These are phyloP conservation scores for Idaea aversata DNA, from an alignment of 2,888 invertebrate species.

Conservation along the genomic window DNA sequence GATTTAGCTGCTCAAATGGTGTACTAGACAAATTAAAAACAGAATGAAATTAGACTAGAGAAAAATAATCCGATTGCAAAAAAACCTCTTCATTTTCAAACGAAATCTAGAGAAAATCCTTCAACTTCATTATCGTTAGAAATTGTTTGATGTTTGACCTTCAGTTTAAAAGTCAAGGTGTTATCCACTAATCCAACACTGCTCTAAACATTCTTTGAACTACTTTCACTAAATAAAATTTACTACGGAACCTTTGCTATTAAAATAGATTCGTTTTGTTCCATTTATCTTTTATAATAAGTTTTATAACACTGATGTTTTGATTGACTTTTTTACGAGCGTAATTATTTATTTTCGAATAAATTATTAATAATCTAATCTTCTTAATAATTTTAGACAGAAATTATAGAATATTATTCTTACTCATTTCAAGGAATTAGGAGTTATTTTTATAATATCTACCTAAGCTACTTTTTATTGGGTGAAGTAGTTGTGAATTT, in stretches of 20 bases:
- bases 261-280: not conserved
- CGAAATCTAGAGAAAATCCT: too few species aligned
- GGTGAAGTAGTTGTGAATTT: not conserved
- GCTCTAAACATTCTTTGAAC: too few species aligned
- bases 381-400: not conserved
- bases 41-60: too few species aligned
- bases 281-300: not conserved
- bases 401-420: not conserved
- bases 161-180: not conserved
- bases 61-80: too few species aligned
- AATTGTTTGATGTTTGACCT: not conserved
- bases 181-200: not conserved
- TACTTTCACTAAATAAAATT: not conserved
- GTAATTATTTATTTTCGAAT: conserved; percentile 1
- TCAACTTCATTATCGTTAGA: too few species aligned
- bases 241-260: not conserved
- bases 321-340: conserved; percentile 1
- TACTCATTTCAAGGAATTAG: not conserved
- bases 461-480: not conserved
- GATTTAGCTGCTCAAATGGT: too few species aligned
- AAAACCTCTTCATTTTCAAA: too few species aligned
- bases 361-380: not conserved
- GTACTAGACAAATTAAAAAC: too few species aligned
- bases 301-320: not conserved
- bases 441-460: not conserved